Conservation (phyloP, 2,888 invertebrate species). For the Hermodice carunculata region DNA sequence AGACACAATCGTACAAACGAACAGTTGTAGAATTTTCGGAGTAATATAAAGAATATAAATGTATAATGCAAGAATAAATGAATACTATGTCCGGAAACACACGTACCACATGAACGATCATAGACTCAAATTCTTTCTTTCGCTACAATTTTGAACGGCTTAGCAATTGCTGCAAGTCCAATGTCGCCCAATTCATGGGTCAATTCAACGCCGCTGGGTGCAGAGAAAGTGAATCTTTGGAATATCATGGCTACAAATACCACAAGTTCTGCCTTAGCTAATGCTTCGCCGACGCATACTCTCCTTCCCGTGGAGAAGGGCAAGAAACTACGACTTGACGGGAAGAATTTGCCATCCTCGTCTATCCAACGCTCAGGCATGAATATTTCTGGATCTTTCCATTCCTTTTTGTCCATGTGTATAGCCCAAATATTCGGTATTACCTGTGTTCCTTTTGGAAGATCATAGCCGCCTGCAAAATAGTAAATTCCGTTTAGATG, state of each 20-base stretch:
- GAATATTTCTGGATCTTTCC: slow-evolving; percentile 49
- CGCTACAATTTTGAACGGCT: no score
- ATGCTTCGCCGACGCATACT: slow-evolving; percentile 54
- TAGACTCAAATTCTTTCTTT: no score
- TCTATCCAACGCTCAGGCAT: slow-evolving; percentile 53
- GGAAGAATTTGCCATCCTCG: slow-evolving; percentile 45
- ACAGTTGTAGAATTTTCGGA: no score
- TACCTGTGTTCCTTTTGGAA: slow-evolving; percentile 50
- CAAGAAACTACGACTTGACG: slow-evolving; percentile 50
- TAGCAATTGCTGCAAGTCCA: no score
- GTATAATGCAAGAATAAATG: no score
- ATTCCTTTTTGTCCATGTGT: slow-evolving; percentile 45
- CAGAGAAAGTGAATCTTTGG: slow-evolving; percentile 40
- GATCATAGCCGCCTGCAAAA: slow-evolving; percentile 40
- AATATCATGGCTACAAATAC: slow-evolving; percentile 45
- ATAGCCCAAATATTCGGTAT: slow-evolving; percentile 49
- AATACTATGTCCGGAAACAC: no score
- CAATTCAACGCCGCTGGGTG: slow-evolving; percentile 31
- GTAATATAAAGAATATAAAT: no score
- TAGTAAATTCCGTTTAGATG: slow-evolving; percentile 33
- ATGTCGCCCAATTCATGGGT: neutral
- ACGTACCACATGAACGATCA: no score
- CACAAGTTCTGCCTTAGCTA: slow-evolving; percentile 52
- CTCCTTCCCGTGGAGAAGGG: slow-evolving; percentile 56
- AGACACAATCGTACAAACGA: no score